Evolutionary conservation across 2,113 vertebrate genomes (phyloP).

Genomic region (Pangasianodon gigas): DNA sequence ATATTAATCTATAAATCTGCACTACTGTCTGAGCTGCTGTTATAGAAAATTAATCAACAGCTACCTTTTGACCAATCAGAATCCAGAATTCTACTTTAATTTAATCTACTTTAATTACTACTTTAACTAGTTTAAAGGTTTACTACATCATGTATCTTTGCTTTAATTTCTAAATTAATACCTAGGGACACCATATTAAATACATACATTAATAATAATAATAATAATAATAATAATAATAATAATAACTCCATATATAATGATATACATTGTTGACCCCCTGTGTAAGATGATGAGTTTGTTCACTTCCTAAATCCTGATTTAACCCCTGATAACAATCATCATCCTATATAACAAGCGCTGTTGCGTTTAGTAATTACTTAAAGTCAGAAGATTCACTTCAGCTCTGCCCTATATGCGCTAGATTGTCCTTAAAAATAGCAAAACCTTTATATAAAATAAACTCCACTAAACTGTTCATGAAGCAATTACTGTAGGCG

Average conservation of each 20-base stretch:
- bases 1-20: no score
- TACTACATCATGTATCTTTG: neutral
- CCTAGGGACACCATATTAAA: no score
- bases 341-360: neutral
- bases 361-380: neutral
- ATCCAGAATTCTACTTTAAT: no score
- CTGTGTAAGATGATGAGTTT: neutral
- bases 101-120: no score
- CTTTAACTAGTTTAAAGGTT: no score
- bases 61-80: no score
- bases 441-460: neutral
- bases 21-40: no score
- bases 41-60: no score
- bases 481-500: neutral
- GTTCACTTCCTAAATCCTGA: neutral
- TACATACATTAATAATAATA: no score
- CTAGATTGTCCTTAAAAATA: neutral
- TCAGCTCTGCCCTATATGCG: neutral
- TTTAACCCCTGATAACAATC: neutral
- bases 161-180: neutral
- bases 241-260: neutral
- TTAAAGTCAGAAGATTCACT: neutral
- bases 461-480: slow-evolving; percentile 2
- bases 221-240: no score
- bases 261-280: neutral